Evolutionary conservation across 1,140 invertebrate genomes (phyloP).

Genomic region (Drosophila tropicalis): DNA sequence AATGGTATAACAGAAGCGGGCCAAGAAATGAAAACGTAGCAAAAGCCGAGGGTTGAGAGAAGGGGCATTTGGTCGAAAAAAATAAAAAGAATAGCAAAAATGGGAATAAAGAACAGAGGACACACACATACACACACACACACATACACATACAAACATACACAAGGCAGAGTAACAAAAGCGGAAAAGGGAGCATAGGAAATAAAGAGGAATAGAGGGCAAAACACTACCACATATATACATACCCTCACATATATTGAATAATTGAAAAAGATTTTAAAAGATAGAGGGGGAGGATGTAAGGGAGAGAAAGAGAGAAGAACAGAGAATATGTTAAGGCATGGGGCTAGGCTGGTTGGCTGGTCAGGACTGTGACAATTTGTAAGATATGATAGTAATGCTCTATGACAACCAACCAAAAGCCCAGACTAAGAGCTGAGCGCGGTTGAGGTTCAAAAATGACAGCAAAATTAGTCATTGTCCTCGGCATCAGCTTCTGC

Average conservation of each 20-base stretch:
- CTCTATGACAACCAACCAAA: conserved; percentile 36
- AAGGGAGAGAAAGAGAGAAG: neutral
- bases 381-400: conserved; percentile 79
- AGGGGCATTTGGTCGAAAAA: conserved; percentile 27
- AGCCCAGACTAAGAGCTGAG: conserved; percentile 13
- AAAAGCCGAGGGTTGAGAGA: conserved; percentile 51
- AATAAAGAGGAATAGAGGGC: conserved; percentile 22
- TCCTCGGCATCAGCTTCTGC: conserved; percentile 44
- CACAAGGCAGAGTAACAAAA: neutral
- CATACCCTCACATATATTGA: conserved; percentile 55
- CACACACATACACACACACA: conserved; percentile 16
- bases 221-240: conserved; percentile 18
- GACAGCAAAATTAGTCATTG: conserved; percentile 76
- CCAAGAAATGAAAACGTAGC: conserved; percentile 72
- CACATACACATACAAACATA: conserved; percentile 29
- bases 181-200: neutral
- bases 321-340: neutral
- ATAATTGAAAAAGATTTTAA: conserved; percentile 74
- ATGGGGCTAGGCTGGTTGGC: neutral
- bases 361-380: conserved; percentile 53
- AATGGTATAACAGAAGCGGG: conserved; percentile 42
- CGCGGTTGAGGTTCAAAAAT: conserved; percentile 46
- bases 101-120: conserved; percentile 23
- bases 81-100: conserved; percentile 39
- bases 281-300: neutral